Evolutionary conservation across 1,140 invertebrate genomes (phyloP).

Genomic region (Trypoxylus dichotomus): DNA sequence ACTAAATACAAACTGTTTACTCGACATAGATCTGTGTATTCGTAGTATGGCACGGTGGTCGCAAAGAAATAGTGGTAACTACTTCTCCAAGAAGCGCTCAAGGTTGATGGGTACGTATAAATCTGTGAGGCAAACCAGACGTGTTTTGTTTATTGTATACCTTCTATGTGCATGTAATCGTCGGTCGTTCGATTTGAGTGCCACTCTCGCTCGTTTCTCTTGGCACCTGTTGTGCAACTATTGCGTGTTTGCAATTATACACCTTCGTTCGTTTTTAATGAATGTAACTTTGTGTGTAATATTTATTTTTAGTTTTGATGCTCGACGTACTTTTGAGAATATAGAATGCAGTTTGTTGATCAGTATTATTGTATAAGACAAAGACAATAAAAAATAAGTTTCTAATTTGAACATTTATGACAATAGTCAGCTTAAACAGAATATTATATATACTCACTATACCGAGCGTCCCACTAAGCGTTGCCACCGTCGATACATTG

Average conservation of each 20-base stretch:
- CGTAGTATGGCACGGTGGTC: neutral
- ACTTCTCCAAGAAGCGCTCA: neutral
- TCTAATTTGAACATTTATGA: too few species aligned
- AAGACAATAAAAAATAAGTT: too few species aligned
- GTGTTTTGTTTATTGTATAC: constrained; percentile 11
- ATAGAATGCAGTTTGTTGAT: neutral
- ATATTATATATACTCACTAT: too few species aligned
- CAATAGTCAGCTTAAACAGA: too few species aligned
- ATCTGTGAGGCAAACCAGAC: neutral
- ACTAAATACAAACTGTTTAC: constrained; percentile 24
- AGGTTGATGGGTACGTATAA: neutral
- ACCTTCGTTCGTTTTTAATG: neutral
- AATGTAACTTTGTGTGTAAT: neutral
- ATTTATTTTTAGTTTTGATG: neutral
- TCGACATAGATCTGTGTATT: neutral
- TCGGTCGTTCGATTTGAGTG: neutral
- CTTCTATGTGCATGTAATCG: neutral
- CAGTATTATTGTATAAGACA: too few species aligned
- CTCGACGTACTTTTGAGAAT: neutral
- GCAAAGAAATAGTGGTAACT: neutral
- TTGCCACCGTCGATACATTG: too few species aligned
- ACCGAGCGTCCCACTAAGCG: too few species aligned
- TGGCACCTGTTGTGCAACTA: neutral
- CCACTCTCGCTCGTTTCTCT: neutral
- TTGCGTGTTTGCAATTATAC: neutral